These are phyloP conservation scores for Capromys pilorides DNA, from an alignment of 2,797 vertebrate genomes.

Conservation along the genomic window DNA sequence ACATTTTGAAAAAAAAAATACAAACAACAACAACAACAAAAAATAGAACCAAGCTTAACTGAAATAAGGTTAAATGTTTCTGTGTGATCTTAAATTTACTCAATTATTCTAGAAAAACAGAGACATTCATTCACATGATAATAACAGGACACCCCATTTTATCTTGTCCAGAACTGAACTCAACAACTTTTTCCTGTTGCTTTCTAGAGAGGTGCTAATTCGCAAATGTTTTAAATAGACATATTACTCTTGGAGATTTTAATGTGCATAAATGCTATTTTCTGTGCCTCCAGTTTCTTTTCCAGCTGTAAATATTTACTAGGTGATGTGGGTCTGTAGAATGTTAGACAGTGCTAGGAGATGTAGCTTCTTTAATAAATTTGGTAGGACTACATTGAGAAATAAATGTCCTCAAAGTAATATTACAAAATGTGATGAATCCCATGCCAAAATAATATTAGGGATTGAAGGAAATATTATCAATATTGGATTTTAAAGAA, in stretches of 20 bases:
- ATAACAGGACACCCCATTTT: neutral
- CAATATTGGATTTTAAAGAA: neutral
- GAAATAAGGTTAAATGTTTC: neutral
- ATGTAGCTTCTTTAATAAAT: neutral
- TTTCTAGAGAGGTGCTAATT: neutral
- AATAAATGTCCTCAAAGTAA: neutral
- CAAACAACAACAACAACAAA: neutral
- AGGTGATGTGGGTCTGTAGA: neutral
- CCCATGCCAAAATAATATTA: neutral
- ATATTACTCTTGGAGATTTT: neutral
- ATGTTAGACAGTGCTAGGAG: neutral
- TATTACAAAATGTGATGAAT: neutral
- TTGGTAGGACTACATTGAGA: neutral
- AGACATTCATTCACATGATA: neutral
- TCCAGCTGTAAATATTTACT: slow-evolving; percentile 25
- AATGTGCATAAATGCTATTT: neutral
- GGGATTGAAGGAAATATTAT: neutral
- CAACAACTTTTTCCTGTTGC: neutral
- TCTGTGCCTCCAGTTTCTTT: neutral
- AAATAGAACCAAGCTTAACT: neutral
- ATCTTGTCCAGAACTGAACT: neutral
- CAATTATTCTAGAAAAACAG: neutral
- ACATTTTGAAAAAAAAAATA: slow-evolving; percentile 34
- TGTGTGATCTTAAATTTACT: neutral
- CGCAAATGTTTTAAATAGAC: neutral